A percentile compares a stretch with the other conserved stretches of the same genome.
Conservation (phyloP, 2,797 vertebrate species). For the Garrulus glandarius region DNA sequence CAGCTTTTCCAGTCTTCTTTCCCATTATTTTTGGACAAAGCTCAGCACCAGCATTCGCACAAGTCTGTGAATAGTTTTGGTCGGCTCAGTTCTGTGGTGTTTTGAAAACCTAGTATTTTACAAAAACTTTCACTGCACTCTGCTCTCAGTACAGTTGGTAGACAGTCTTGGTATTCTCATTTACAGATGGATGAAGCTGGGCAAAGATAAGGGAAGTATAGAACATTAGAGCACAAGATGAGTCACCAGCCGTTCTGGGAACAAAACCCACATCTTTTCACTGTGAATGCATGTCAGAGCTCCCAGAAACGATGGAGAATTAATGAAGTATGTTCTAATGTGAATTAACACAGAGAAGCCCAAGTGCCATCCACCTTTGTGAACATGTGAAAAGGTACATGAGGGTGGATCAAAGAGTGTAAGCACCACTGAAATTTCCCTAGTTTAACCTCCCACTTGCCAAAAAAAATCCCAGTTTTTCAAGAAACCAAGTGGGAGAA, state of each 20-base stretch:
- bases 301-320: background rate
- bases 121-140: background rate
- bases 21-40: background rate
- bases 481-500: background rate
- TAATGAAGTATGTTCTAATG: conserved; percentile 12
- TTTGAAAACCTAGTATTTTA: background rate
- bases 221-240: background rate
- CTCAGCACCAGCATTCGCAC: background rate
- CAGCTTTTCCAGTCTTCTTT: background rate
- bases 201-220: conserved; percentile 19
- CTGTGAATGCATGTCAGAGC: conserved; percentile 2
- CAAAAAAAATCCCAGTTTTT: background rate
- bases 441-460: background rate
- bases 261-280: conserved; percentile 11
- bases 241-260: conserved; percentile 13
- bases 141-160: background rate
- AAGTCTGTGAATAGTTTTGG: background rate
- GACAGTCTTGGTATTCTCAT: background rate
- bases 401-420: background rate
- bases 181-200: conserved; percentile 34
- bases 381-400: background rate
- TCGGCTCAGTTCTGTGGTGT: background rate
- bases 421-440: background rate
- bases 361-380: background rate
- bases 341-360: background rate